Conservation (phyloP, 2,113 vertebrate genomes). For the Pomatorhinus ruficollis region DNA sequence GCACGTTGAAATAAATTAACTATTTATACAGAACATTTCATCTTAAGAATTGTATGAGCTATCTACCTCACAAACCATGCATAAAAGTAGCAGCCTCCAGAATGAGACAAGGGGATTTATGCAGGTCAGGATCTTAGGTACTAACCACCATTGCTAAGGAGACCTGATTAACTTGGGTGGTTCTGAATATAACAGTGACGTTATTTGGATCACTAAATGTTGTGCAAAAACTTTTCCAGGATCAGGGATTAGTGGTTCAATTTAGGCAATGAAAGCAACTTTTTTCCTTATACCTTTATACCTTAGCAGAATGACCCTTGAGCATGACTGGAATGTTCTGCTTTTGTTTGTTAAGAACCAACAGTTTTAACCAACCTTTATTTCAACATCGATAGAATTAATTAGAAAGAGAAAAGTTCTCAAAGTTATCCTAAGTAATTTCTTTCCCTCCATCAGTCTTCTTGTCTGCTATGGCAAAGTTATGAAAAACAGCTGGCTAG, state of each 20-base stretch:
- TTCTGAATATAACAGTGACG: background rate
- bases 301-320: background rate
- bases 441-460: background rate
- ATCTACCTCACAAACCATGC: background rate
- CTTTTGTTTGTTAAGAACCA: background rate
- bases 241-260: background rate
- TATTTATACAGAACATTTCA: background rate
- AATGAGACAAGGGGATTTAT: background rate
- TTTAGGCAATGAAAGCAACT: background rate
- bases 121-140: background rate
- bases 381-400: background rate
- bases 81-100: background rate
- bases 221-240: background rate
- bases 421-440: background rate
- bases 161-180: background rate
- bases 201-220: background rate
- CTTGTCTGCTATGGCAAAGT: background rate
- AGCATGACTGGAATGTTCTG: background rate
- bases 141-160: background rate
- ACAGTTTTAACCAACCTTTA: background rate
- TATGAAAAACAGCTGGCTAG: background rate
- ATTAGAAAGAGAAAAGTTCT: background rate
- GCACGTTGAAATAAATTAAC: slow-evolving; percentile 34
- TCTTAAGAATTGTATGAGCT: background rate
- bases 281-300: background rate